These are phyloP conservation scores for Chaetogeoica ovagalla DNA, from an alignment of 2,888 invertebrate genomes.

Conservation along the genomic window DNA sequence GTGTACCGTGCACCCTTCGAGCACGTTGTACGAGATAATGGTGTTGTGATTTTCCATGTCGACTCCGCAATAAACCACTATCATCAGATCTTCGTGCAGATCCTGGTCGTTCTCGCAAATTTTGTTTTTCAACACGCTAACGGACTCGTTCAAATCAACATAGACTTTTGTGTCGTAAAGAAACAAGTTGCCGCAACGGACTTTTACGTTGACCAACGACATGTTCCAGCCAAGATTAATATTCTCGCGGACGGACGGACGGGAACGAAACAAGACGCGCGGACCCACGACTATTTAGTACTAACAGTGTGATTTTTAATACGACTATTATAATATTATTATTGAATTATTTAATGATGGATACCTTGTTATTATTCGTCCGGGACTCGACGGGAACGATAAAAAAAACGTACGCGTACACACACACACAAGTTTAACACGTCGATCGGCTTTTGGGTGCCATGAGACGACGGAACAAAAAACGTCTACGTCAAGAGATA, in stretches of 20 bases:
- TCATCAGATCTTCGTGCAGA: conserved; percentile 57
- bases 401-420: too few relatives aligned
- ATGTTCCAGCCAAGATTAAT: conserved; percentile 23
- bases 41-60: conserved; percentile 68
- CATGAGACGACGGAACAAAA: too few relatives aligned
- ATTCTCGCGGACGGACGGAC: neutral
- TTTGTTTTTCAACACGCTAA: neutral
- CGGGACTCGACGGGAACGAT: too few relatives aligned
- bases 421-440: too few relatives aligned
- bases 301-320: too few relatives aligned
- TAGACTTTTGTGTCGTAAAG: neutral
- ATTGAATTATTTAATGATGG: neutral
- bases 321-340: too few relatives aligned
- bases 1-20: conserved; percentile 65
- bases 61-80: conserved; percentile 73
- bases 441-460: too few relatives aligned
- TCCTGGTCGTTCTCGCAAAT: neutral
- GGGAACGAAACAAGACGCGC: too few relatives aligned
- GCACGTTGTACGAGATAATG: conserved; percentile 67
- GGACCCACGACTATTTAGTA: too few relatives aligned
- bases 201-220: conserved; percentile 11
- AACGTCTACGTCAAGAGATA: too few relatives aligned
- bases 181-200: neutral
- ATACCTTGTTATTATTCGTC: conserved; percentile 3
- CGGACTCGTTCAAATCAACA: neutral